Evolutionary conservation across 2,113 vertebrate species (phyloP).

Genomic region (Chionodraco myersi): DNA sequence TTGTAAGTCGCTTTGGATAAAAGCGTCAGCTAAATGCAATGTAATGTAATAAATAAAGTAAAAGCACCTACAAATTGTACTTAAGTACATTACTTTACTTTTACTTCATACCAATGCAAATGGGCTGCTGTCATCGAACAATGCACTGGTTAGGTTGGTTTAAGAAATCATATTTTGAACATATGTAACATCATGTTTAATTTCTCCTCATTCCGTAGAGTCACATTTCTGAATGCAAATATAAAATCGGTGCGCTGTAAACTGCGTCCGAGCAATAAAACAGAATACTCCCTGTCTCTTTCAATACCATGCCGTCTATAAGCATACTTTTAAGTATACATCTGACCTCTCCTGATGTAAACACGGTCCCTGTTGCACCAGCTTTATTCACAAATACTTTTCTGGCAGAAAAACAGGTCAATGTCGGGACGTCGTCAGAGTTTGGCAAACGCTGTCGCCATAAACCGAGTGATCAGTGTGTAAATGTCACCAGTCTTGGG

Average conservation of each 20-base stretch:
- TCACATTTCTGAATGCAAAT: constrained; percentile 14
- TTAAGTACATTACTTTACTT: no score
- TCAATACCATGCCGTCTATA: not conserved
- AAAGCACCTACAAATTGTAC: no score
- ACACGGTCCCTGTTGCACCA: constrained; percentile 1
- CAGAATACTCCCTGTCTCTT: no score
- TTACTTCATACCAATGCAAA: no score
- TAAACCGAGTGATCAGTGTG: constrained; percentile 68
- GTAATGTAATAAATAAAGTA: no score
- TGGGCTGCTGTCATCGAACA: no score
- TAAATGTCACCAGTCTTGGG: constrained; percentile 74
- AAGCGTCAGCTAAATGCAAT: no score
- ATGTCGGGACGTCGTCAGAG: constrained; percentile 44
- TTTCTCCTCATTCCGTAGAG: constrained; percentile 15
- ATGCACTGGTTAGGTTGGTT: no score
- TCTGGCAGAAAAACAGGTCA: not conserved
- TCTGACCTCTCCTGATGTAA: constrained; percentile 45
- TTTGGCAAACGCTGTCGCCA: constrained; percentile 65
- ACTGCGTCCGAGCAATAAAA: not conserved
- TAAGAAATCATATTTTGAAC: constrained; percentile 27
- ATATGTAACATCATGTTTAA: constrained; percentile 44
- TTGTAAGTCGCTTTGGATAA: no score
- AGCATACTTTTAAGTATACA: not conserved
- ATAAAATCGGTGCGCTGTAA: constrained; percentile 8
- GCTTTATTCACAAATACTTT: not conserved